phyloP scores from a whole-genome alignment of 2,113 vertebrate genomes.

The Xenus cinereus region DNA sequence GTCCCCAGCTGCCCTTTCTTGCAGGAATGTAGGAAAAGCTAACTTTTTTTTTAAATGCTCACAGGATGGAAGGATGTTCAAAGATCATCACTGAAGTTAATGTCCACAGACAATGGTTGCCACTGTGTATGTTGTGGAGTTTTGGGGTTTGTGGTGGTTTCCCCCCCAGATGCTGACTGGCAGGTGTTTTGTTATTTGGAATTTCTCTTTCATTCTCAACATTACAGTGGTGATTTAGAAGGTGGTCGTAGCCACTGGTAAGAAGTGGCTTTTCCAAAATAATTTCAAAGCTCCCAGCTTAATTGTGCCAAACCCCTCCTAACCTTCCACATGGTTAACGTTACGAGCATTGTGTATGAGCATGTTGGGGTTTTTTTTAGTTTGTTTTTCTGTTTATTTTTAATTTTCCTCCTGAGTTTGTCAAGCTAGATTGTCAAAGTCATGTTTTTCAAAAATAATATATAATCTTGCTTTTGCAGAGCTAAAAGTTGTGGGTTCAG shows the following conservation, averaged over 20 bases:
- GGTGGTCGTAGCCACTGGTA: neutral
- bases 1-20: neutral
- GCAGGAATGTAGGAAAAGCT: neutral
- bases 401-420: neutral
- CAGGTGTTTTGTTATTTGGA: neutral
- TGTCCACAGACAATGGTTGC: neutral
- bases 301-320: neutral
- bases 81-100: neutral
- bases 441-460: neutral
- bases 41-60: neutral
- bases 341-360: neutral
- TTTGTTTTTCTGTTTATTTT: neutral
- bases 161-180: neutral
- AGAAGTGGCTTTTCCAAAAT: neutral
- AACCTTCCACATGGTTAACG: neutral
- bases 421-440: neutral
- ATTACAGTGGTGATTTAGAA: accelerated
- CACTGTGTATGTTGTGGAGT: neutral
- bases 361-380: neutral
- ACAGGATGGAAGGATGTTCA: neutral
- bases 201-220: neutral
- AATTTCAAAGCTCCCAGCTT: neutral
- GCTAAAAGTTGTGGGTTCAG: neutral
- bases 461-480: neutral
- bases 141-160: neutral